A percentile compares a stretch with the other conserved stretches of the same genome.
These are phyloP conservation scores for Antechinus flavipes DNA, from an alignment of 2,113 vertebrate genomes.

Conservation along the genomic window DNA sequence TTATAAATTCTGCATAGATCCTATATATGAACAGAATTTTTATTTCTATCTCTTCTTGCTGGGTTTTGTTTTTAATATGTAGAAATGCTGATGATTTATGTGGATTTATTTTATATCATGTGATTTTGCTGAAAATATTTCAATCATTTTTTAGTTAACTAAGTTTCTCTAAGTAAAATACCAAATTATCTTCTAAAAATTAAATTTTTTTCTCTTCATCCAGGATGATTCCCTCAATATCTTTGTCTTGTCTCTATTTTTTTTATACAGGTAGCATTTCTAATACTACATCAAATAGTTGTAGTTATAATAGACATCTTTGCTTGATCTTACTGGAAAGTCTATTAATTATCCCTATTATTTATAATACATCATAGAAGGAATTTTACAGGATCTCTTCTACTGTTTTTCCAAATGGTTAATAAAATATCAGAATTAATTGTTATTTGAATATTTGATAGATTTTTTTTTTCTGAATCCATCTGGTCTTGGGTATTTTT, in stretches of 20 bases:
- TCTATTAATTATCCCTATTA: background rate
- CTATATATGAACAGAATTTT: background rate
- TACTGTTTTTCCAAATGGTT: background rate
- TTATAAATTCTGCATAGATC: background rate
- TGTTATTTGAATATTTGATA: background rate
- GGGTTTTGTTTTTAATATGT: background rate
- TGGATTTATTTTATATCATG: background rate
- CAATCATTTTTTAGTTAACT: background rate
- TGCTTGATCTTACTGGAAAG: background rate
- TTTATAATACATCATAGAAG: background rate
- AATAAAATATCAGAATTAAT: background rate
- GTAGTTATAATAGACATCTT: background rate
- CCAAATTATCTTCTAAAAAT: background rate
- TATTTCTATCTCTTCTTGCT: background rate
- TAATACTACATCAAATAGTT: background rate
- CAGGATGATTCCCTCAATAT: background rate
- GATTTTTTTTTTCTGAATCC: background rate
- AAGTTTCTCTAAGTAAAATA: background rate
- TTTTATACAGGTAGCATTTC: background rate
- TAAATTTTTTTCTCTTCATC: background rate
- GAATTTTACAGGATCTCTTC: background rate
- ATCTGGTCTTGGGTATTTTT: background rate
- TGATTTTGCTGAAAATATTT: background rate
- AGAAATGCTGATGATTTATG: background rate
- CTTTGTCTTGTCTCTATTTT: background rate